phyloP scores from a whole-genome alignment of 2,888 invertebrate species.

The Leptinotarsa juncta region DNA sequence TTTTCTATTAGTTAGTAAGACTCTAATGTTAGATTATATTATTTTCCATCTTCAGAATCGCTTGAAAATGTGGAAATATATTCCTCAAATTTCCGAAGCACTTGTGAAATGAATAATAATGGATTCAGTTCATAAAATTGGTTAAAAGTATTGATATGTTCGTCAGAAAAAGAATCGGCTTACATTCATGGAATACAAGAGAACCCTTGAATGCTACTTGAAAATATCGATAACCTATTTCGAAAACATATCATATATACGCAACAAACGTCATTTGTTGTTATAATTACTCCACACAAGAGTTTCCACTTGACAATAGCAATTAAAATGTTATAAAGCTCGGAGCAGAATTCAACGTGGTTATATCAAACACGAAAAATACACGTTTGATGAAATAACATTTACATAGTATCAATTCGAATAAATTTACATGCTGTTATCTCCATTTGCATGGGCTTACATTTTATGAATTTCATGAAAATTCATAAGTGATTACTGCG shows the following conservation, averaged over 20 bases:
- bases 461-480: conserved; percentile 56
- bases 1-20: too few species aligned
- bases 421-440: conserved; percentile 58
- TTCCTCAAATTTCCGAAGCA: too few species aligned
- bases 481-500: conserved; percentile 55
- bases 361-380: conserved; percentile 45
- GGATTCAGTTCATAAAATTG: too few species aligned
- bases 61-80: too few species aligned
- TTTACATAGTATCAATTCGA: conserved; percentile 59
- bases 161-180: too few species aligned
- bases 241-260: neutral
- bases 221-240: too few species aligned
- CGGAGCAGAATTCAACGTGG: conserved; percentile 25
- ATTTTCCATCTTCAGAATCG: too few species aligned
- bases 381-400: conserved; percentile 49
- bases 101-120: too few species aligned
- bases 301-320: conserved; percentile 32
- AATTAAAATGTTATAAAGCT: conserved; percentile 31
- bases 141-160: too few species aligned
- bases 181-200: too few species aligned
- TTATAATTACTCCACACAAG: conserved; percentile 24
- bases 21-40: too few species aligned
- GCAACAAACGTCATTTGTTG: conserved; percentile 21
- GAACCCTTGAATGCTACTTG: too few species aligned
- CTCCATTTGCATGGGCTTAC: conserved; percentile 55